Evolutionary conservation across 2,888 invertebrate genomes (phyloP).

Genomic region (Spodoptera picta): DNA sequence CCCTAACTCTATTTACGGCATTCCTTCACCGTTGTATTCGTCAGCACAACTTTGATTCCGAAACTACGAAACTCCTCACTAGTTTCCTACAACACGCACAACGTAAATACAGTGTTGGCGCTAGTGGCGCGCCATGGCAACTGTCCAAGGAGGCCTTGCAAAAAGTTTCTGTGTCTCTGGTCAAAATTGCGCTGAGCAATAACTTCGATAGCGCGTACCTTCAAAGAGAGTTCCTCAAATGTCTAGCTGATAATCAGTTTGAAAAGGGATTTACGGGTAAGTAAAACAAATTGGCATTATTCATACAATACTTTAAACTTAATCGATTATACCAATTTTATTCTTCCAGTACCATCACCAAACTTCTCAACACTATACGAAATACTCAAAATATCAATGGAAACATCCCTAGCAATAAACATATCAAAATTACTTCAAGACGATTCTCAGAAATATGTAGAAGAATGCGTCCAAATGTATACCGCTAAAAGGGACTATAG

Average conservation of each 20-base stretch:
- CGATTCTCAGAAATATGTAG: slow-evolving; percentile 81
- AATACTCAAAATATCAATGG: slow-evolving; percentile 89
- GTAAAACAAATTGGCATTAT: too few species aligned
- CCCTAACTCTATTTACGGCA: slow-evolving; percentile 88
- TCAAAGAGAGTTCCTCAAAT: slow-evolving; percentile 90
- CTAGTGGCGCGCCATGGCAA: slow-evolving; percentile 71
- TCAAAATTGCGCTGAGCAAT: slow-evolving; percentile 89
- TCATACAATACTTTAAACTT: too few species aligned
- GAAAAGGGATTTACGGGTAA: slow-evolving; percentile 86
- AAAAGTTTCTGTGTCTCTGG: slow-evolving; percentile 87
- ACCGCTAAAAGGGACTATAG: slow-evolving; percentile 85
- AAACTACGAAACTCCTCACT: slow-evolving; percentile 73
- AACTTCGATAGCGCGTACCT: slow-evolving; percentile 90
- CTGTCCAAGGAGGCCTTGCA: slow-evolving; percentile 88
- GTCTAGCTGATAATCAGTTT: slow-evolving; percentile 88
- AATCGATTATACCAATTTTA: too few species aligned
- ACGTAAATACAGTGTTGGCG: slow-evolving; percentile 78
- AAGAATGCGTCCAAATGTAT: slow-evolving; percentile 87
- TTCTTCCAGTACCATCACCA: slow-evolving; percentile 76
- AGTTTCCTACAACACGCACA: slow-evolving; percentile 77
- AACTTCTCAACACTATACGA: slow-evolving; percentile 80
- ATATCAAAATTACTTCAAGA: slow-evolving; percentile 83
- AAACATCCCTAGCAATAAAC: slow-evolving; percentile 86
- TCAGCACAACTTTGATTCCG: slow-evolving; percentile 81
- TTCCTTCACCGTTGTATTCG: slow-evolving; percentile 88